Conservation (phyloP, 2,113 vertebrate genomes). For the Narcine bancroftii region DNA sequence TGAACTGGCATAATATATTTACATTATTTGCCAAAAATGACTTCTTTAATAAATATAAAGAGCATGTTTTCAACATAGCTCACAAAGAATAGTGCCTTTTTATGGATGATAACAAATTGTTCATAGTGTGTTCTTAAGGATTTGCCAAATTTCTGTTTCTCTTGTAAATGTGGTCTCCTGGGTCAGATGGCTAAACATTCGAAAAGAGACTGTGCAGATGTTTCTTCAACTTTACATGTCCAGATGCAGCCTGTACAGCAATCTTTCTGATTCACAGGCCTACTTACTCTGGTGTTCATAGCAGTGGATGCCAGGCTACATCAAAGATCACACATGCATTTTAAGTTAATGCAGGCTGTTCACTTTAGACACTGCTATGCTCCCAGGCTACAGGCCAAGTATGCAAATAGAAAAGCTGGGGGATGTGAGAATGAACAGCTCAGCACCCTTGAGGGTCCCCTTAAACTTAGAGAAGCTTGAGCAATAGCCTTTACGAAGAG, state of each 20-base stretch:
- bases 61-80: neutral
- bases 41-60: neutral
- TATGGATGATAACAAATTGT: neutral
- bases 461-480: neutral
- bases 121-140: neutral
- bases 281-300: neutral
- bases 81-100: neutral
- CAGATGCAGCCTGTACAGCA: neutral
- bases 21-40: neutral
- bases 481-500: neutral
- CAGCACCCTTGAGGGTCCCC: neutral
- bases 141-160: neutral
- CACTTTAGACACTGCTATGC: neutral
- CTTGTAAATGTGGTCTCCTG: neutral
- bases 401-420: neutral
- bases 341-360: constrained; percentile 4
- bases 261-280: neutral
- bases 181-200: neutral
- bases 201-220: neutral
- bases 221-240: neutral
- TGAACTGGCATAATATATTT: neutral
- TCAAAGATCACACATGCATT: neutral
- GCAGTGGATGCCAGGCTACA: neutral
- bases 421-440: neutral
- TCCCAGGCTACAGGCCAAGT: neutral